Base-by-base conservation (phyloP, 2,113 vertebrate genomes). In the Upupa epops region DNA sequence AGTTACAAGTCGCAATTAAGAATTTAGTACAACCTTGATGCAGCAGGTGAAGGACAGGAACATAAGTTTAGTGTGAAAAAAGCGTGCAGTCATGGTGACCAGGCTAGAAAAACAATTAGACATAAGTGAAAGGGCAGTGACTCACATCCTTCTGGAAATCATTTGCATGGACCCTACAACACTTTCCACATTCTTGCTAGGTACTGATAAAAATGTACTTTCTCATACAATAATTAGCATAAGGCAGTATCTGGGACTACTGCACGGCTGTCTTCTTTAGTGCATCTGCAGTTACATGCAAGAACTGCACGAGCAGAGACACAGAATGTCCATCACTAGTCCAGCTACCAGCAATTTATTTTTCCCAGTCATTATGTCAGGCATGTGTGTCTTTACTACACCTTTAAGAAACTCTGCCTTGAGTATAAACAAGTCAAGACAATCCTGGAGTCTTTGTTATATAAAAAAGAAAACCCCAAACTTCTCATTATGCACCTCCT, bases 321-420 rank as follows among this genome's bases (percentile, higher is more conserved):
- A 52, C 6, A 55, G 37, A 83, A 48, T 3, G 17, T 40, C 28
- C 5, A 54, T 28, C 11, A 36, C 51, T 51, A 18, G 9, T 11
- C 20, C 36, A 68, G 28, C 24, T 51, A 18, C 8, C 26, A 61
- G 31, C 36, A 28, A 3, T 54, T 69, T 34, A 31, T 59, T 59
- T 69, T 72, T 86, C 70, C 22, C 29, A 37, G 17, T 46, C 87
- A 60, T 7, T 3, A 81, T 56, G 34, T 21, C 22, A 95, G 78
- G 17, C 16, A 84, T 32, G 16, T 3, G 11, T 0, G 0, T 68
- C 37, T 70, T 83, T 15, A 77, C 9, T 22, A 36, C 1, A 1
- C 1, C 0, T 31, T 34, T 76, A 65, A 76, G 40, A 64, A 71
- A 56, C 2, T 32, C n/a, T 64, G 17, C 45, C 81, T 52, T 68